Evolutionary conservation across 2,113 vertebrate species (phyloP), one percentile per base, ranked within the genome.

Genomic region (Artemisiospiza belli): DNA sequence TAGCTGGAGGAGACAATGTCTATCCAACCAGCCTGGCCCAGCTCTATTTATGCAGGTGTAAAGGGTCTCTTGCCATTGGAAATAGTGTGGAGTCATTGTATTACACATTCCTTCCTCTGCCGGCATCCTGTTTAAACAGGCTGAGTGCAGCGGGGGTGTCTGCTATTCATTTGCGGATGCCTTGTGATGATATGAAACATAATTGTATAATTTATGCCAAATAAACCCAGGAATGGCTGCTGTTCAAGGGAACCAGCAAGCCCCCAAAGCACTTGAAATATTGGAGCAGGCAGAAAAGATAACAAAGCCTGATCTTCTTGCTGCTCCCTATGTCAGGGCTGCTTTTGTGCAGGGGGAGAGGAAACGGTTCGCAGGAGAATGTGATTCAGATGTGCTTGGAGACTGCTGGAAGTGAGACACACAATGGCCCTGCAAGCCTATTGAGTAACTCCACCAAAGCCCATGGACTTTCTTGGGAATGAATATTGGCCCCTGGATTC

Each of bases 1-100:
- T 39, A 83, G 87, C 94, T 95, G 74, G 62, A 47, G 92, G 83
- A 96, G 90, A 95, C 89, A 95, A 94, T 72, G 44, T 16, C 67
- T 59, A 49, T 17, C 20, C 52, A 75, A 54, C 72, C 75, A 92
- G 70, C 43, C 87, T 88, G 81, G 74, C 49, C 47, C 70, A 74
- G 69, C 58, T 95, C 94, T 97, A 95, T 97, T 97, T 97, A 79
- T 94, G 95, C 96, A 96, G 97, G 96, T 97, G 97, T 96, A 89
- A 82, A 88, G 91, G 57, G 66, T 64, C 66, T 85, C 78, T 80
- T 96, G 90, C 93, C 68, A 80, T 18, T 95, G 81, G 96, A 97
- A 95, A 83, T 68, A 82, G 76, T 31, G 67, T 46, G 52, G 28
- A 57, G 62, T 97, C 94, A 92, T 96, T 95, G 92, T 92, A 22